Percentiles rank a stretch among this genome's conserved stretches.
Conservation (phyloP, 1,140 invertebrate species). For the Pogonomyrmex californicus region DNA sequence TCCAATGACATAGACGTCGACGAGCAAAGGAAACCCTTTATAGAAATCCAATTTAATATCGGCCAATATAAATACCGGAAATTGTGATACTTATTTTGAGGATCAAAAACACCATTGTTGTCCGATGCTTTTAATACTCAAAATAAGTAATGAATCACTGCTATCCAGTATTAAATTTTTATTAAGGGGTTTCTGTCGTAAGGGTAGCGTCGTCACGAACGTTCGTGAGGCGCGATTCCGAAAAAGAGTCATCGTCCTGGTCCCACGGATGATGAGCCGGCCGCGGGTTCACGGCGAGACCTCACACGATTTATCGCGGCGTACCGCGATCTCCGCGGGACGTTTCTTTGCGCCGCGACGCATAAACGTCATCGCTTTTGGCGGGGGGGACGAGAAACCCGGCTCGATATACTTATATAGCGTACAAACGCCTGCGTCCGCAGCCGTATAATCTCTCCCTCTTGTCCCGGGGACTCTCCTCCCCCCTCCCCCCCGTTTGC, state of each 20-base stretch:
- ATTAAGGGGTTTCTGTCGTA: background rate
- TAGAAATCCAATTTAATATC: too few species aligned
- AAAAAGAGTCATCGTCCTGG: background rate
- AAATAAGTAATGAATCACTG: too few species aligned
- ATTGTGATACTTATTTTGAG: too few species aligned
- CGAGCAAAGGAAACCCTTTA: too few species aligned
- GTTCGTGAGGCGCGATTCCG: background rate
- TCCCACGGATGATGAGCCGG: background rate
- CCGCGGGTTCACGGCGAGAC: background rate
- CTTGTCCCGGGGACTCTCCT: slow-evolving; percentile 28
- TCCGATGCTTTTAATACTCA: too few species aligned
- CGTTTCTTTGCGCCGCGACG: slow-evolving; percentile 26
- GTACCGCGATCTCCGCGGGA: slow-evolving; percentile 4
- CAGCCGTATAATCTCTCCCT: slow-evolving; percentile 38
- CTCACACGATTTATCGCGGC: slow-evolving; percentile 6
- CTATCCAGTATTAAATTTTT: too few species aligned
- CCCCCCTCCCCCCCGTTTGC: background rate
- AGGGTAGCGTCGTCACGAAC: too few species aligned
- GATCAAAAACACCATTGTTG: too few species aligned
- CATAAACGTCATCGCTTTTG: slow-evolving; percentile 47
- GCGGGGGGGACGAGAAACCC: slow-evolving; percentile 21
- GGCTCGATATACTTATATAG: slow-evolving; percentile 50
- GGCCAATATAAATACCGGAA: too few species aligned
- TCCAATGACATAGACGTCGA: background rate
- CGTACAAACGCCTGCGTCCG: slow-evolving; percentile 5